phyloP scores from a whole-genome alignment of 53 echinoderm and acorn worm species.

The Pentamera pediparva region DNA sequence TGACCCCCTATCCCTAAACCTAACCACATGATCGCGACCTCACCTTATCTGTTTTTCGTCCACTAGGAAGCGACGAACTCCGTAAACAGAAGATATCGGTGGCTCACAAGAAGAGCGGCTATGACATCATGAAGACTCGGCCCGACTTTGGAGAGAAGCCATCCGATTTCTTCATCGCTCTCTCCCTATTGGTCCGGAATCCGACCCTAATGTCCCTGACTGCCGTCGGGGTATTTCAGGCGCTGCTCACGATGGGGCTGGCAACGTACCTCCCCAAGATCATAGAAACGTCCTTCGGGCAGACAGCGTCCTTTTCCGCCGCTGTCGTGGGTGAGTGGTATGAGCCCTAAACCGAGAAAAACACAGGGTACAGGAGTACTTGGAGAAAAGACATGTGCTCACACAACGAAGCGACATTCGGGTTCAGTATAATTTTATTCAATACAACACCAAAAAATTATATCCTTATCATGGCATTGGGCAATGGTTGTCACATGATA shows the following conservation, averaged over 20 bases:
- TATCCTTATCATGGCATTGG: too few relatives aligned
- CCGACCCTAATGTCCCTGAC: slow-evolving; percentile 38
- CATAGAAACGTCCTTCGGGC: slow-evolving; percentile 55
- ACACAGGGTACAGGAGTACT: too few relatives aligned
- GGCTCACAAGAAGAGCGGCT: slow-evolving; percentile 15
- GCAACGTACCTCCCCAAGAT: slow-evolving; percentile 68
- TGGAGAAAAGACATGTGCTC: too few relatives aligned
- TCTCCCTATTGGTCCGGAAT: slow-evolving; percentile 26
- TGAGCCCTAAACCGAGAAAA: too few relatives aligned
- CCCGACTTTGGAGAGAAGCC: slow-evolving; percentile 29
- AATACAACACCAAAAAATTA: too few relatives aligned
- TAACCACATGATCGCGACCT: too few relatives aligned
- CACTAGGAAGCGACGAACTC: slow-evolving; percentile 2
- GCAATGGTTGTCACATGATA: too few relatives aligned
- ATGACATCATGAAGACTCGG: neutral
- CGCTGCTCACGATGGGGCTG: slow-evolving; percentile 47
- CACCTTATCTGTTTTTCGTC: too few relatives aligned
- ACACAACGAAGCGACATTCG: too few relatives aligned
- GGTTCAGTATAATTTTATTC: too few relatives aligned
- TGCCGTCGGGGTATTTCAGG: slow-evolving; percentile 26
- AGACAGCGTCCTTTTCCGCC: slow-evolving; percentile 59
- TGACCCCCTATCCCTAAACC: too few relatives aligned
- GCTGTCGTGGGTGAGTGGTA: slow-evolving; percentile 67
- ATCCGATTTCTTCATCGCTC: slow-evolving; percentile 12
- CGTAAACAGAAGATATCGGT: neutral